A percentile compares a stretch with the other conserved stretches of the same genome.
Evolutionary conservation across 2,113 vertebrate species (phyloP).

Genomic region (Heliornis fulica): DNA sequence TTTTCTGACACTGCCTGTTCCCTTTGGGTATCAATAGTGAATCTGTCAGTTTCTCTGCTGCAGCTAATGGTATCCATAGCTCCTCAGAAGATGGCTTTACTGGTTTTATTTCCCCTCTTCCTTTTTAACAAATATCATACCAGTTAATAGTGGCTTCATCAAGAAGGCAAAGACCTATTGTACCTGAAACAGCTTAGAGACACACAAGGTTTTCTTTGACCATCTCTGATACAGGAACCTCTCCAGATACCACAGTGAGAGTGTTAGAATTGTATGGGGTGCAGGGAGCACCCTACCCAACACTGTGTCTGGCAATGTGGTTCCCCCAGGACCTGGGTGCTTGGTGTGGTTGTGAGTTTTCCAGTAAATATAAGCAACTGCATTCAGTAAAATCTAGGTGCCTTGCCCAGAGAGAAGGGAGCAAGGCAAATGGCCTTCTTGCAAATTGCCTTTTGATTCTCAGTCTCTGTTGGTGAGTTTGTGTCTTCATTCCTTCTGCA

Average conservation of each 20-base stretch:
- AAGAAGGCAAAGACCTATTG: background rate
- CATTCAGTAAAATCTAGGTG: background rate
- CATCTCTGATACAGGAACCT: background rate
- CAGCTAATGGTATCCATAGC: background rate
- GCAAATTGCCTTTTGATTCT: background rate
- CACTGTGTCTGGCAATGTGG: rapidly evolving
- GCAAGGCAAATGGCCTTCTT: background rate
- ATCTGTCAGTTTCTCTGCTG: background rate
- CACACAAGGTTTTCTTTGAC: background rate
- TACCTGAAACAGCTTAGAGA: background rate
- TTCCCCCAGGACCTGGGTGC: background rate
- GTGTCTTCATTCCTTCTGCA: background rate
- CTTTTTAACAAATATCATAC: background rate
- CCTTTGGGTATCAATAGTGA: background rate
- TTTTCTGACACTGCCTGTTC: background rate
- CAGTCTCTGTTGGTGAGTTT: background rate
- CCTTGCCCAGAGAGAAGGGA: background rate
- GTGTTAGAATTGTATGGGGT: background rate
- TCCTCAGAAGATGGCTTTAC: background rate
- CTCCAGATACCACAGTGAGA: background rate
- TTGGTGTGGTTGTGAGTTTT: rapidly evolving
- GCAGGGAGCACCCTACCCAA: background rate
- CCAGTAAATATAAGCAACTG: background rate
- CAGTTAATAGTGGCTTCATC: background rate
- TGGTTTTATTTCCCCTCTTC: background rate